Evolutionary conservation across 1,140 invertebrate genomes (phyloP), one percentile per base, ranked within the genome.

Genomic region (Polypedilum vanderplanki): DNA sequence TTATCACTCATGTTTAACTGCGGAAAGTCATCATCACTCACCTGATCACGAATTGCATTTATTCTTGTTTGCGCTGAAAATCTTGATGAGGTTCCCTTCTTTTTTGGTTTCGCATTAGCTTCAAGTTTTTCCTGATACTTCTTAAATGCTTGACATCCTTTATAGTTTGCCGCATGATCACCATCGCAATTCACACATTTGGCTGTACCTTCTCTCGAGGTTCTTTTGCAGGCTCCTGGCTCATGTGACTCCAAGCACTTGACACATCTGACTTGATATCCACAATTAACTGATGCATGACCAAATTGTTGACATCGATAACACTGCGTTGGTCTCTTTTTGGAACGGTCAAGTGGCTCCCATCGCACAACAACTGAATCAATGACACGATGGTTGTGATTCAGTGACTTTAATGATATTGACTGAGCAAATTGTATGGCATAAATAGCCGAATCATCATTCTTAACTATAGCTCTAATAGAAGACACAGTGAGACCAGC

Each of bases 41-140:
- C 24, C 24, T 33, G 2, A 33, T 5, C 5, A 33, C 24, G 24
- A 3, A 33, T 33, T 1, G 1, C 5, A 5, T 33, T 33, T 1
- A 33, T 33, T 33, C 24, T 33, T 33, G 24, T 33, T 5, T 33
- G 24, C 1, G 24, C 24, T 3, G 24, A 33, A 5, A 33, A 33
- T 1, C 5, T 33, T 3, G 24, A 3, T 33, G 24, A 3, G 24
- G 24, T 33, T 33, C 5, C 2, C 24, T 33, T 33, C 24, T 33
- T 33, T 33, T 41, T 77, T 79, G 9, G 15, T 46, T 15, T 46
- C n/a, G n/a, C n/a, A n/a, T 46, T 15, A 12, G 41, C 41, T 12
- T 12, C 1, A 8, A 46, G 2, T 15, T 46, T 46, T 46, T 9
- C 41, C 8, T 46, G 9, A 46, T 46, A 46, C 8, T 9, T 15